phyloP scores from a whole-genome alignment of 2,797 vertebrate genomes.

The Sebastes miniatus region DNA sequence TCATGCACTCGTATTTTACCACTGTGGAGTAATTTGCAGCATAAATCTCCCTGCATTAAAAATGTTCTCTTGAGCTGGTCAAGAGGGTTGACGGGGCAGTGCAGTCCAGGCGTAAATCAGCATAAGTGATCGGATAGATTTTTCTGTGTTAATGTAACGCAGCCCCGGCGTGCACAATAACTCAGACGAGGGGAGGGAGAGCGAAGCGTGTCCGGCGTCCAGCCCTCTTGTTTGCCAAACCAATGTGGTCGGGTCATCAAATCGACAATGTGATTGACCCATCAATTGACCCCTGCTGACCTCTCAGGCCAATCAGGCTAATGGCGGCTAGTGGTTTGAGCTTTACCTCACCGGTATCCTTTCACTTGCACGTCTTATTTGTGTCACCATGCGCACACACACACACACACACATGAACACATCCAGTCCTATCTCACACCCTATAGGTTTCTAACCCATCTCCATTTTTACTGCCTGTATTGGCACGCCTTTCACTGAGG shows the following conservation, averaged over 20 bases:
- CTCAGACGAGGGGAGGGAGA: slow-evolving; percentile 65
- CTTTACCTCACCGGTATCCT: slow-evolving; percentile 55
- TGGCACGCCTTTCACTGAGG: slow-evolving; percentile 39
- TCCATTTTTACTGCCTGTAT: slow-evolving; percentile 68
- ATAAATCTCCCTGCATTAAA: slow-evolving; percentile 81
- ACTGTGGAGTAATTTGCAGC: slow-evolving; percentile 66
- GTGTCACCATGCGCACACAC: slow-evolving; percentile 6
- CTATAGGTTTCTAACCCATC: slow-evolving; percentile 71
- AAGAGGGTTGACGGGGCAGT: slow-evolving; percentile 62
- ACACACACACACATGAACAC: slow-evolving; percentile 22
- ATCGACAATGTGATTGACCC: slow-evolving; percentile 83
- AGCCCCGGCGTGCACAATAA: slow-evolving; percentile 74
- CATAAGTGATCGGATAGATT: slow-evolving; percentile 82
- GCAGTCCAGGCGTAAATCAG: slow-evolving; percentile 79
- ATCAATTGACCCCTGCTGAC: slow-evolving; percentile 81
- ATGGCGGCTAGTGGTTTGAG: slow-evolving; percentile 69
- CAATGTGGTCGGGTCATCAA: slow-evolving; percentile 71
- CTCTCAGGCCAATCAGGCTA: slow-evolving; percentile 84
- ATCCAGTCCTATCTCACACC: slow-evolving; percentile 44
- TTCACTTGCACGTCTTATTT: slow-evolving; percentile 40
- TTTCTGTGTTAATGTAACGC: slow-evolving; percentile 79
- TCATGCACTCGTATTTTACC: slow-evolving; percentile 49
- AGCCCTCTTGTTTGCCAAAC: slow-evolving; percentile 51
- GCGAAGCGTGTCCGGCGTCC: slow-evolving; percentile 37
- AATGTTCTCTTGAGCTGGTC: slow-evolving; percentile 68